phyloP scores from a whole-genome alignment of 2,888 invertebrate genomes.

The Drosophila peninsularis region DNA sequence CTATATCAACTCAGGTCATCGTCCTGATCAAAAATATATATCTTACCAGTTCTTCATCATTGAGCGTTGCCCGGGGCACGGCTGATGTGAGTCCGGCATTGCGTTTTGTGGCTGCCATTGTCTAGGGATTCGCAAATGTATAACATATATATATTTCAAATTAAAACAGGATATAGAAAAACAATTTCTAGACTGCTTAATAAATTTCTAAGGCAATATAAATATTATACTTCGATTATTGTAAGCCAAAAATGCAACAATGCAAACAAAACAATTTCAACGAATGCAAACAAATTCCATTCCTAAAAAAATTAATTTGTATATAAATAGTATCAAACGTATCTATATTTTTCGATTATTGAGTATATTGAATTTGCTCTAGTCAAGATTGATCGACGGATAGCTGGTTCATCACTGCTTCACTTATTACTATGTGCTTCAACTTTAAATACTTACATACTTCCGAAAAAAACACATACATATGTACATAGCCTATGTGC shows the following conservation, averaged over 20 bases:
- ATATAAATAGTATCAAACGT: not conserved
- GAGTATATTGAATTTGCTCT: too few relatives aligned
- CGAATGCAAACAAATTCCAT: conserved; percentile 23
- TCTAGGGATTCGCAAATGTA: conserved; percentile 86
- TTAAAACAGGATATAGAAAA: not conserved
- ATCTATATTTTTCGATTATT: not conserved
- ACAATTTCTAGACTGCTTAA: conserved; percentile 2
- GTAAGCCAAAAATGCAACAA: conserved; percentile 13
- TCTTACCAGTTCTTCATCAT: conserved; percentile 99
- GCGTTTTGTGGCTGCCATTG: conserved; percentile 99
- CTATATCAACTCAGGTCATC: too few relatives aligned
- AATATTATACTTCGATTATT: not conserved
- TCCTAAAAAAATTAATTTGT: not conserved
- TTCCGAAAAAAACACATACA: too few relatives aligned
- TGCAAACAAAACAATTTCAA: conserved; percentile 34
- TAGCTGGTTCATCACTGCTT: too few relatives aligned
- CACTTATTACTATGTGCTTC: too few relatives aligned
- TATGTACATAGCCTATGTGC: too few relatives aligned
- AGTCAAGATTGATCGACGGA: too few relatives aligned
- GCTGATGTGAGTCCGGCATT: conserved; percentile 99
- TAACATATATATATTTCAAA: not conserved
- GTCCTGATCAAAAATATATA: too few relatives aligned
- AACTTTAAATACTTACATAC: too few relatives aligned
- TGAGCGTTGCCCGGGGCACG: conserved; percentile 97
- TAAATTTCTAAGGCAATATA: conserved; percentile 7